Conservation (phyloP, 2,113 vertebrate species). For the Ctenomys sociabilis region DNA sequence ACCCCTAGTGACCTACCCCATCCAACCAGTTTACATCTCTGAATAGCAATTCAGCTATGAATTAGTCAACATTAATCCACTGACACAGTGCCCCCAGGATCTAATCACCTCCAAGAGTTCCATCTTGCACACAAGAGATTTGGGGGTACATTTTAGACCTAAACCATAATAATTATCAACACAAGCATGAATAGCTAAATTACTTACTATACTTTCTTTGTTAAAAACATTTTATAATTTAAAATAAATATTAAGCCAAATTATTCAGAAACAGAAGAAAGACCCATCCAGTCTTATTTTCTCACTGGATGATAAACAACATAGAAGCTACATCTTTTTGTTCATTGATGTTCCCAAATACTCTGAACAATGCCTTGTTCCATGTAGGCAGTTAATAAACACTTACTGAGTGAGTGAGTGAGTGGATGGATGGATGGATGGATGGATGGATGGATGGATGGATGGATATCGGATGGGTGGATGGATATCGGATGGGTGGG, state of each 20-base stretch:
- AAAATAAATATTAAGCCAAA: background rate
- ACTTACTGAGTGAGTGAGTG: background rate
- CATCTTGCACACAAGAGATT: background rate
- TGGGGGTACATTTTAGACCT: background rate
- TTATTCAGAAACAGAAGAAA: background rate
- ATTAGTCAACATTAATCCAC: background rate
- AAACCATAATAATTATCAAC: background rate
- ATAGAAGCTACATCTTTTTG: background rate
- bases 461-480: too few species aligned
- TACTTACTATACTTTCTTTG: background rate
- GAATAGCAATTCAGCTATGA: background rate
- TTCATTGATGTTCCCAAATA: background rate
- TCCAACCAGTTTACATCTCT: background rate
- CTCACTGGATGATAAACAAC: background rate
- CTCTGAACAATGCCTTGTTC: background rate
- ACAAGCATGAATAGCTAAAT: background rate
- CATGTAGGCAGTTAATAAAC: background rate
- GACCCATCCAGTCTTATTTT: background rate
- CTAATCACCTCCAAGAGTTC: background rate
- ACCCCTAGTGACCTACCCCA: background rate
- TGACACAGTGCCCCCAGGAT: background rate
- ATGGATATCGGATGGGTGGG: too few species aligned
- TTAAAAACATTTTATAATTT: conserved; percentile 41
- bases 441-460: background rate
- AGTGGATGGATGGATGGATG: background rate